Conservation (phyloP, 2,888 invertebrate genomes). For the Leptinotarsa rubiginosa region DNA sequence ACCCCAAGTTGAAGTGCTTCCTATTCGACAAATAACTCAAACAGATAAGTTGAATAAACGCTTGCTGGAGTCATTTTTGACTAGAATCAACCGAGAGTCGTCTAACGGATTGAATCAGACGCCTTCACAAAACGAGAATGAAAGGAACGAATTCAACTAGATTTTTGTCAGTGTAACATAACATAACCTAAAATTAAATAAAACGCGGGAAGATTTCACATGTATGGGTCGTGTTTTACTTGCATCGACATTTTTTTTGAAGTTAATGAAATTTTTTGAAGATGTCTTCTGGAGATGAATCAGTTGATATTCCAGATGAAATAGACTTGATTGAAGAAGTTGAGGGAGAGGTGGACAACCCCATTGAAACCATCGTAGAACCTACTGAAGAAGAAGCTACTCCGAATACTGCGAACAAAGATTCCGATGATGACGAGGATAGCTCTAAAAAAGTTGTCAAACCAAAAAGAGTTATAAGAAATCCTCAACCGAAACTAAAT, state of each 20-base stretch:
- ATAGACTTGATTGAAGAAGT: constrained; percentile 8
- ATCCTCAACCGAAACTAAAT: constrained; percentile 77
- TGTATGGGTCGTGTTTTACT: too few species aligned
- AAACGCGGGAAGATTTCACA: constrained; percentile 6
- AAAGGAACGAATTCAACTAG: constrained; percentile 21
- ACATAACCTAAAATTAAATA: constrained; percentile 49
- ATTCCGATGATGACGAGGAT: constrained; percentile 60
- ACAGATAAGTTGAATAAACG: constrained; percentile 78
- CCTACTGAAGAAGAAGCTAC: constrained; percentile 39
- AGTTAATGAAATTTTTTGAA: constrained; percentile 14
- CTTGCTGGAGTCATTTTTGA: constrained; percentile 73
- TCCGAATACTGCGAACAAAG: constrained; percentile 41
- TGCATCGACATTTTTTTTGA: too few species aligned
- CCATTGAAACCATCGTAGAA: constrained; percentile 47
- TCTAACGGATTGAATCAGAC: constrained; percentile 32
- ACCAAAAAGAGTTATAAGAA: constrained; percentile 71
- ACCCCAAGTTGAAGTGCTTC: constrained; percentile 9
- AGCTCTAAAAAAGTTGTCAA: constrained; percentile 64
- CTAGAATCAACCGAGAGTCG: constrained; percentile 68
- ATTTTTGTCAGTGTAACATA: constrained; percentile 44
- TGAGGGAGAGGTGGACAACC: constrained; percentile 41
- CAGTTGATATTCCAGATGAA: constrained; percentile 30
- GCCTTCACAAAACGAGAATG: neutral
- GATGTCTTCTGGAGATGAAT: constrained; percentile 52
- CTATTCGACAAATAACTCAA: constrained; percentile 66